Base-by-base conservation (phyloP, 2,113 vertebrate genomes). In the Thermophis baileyi region DNA sequence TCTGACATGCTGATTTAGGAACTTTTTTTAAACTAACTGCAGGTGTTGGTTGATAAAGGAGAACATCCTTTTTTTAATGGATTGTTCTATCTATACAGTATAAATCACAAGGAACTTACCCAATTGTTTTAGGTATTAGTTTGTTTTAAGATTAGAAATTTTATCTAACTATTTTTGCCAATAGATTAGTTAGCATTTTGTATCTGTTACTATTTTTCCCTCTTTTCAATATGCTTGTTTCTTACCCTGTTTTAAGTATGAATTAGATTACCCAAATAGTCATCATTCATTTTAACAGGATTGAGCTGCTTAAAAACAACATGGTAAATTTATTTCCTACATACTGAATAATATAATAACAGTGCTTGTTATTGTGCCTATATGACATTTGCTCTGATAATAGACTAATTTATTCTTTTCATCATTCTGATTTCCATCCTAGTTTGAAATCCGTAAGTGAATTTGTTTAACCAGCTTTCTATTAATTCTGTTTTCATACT, bases 281-380 rank as follows among this genome's bases (percentile, higher is more conserved):
- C 25, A 50, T 8, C 30, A 27, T 35, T 44, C 35, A 91, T 86
- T 51, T 47, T 46, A 27, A 47, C 27, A 35, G 16, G 44, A 44
- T 18, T 35, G 40, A 91, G 18, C 1, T 60, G 47, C 3, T 54
- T 30, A 49, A 60, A 54, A 91, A 47, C 40, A 57, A 51, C 74
- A 50, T 0, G 50, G 40, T 87, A 93, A 4, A 88, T 63, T 6
- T 92, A 92, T 93, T 93, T 81, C 93, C 49, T 46, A 89, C 90
- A 51, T 85, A 49, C 11, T 47, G 47, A 47, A 47, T 44, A 44
- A 47, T 47, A 47, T 47, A 47, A 47, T 47, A 47, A 47, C 4
- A 47, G 57, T 60, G 25, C 25, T 60, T 60, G 30, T 35, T n/a
- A 69, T 30, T 69, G 30, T n/a, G 60, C 27, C 3, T 30, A 60